Base-by-base conservation (phyloP, 2,113 vertebrate genomes). In the Pangasianodon hypophthalmus region DNA sequence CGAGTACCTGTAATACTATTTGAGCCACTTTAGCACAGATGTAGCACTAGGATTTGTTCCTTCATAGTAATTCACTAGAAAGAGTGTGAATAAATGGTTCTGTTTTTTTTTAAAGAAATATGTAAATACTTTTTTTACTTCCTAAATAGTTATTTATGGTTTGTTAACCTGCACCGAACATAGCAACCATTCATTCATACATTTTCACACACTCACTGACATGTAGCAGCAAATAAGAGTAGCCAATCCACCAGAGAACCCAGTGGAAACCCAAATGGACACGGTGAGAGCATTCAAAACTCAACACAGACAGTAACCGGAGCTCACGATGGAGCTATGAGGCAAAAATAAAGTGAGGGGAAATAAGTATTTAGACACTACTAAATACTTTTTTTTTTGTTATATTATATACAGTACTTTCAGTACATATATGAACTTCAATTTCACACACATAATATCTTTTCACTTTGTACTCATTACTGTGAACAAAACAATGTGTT, bases 1-100 rank as follows among this genome's bases (percentile, higher is more conserved):
- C 94, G 94, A 95, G 95, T 92, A 94, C 90, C 91, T 90, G 91
- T 87, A 86, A 90, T 88, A 54, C 89, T 88, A 87, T 90, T 88
- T 41, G 37, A 85, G 88, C 88, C 89, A 88, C 89, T 91, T 90
- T 88, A 86, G 84, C 83, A 86, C 56, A 83, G 90, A 86, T 91
- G 88, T 87, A 88, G 91, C 89, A 75, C 37, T 88, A 86, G 81
- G 81, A 87, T 84, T 58, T 88, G 56, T 82, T 52, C 52, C 87
- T 81, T 87, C 85, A 91, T 71, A 86, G 86, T 54, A 75, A 52
- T 88, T 88, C 82, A 37, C 58, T 81, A 29, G 32, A 80, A 80
- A 60, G 52, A 14, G 8, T 24, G 24, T 32, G 56, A 84, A 64
- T 71, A 54, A 69, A 58, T 54, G 52, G 26, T 44, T 56, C 24